Evolutionary conservation across 35 echinoderm and acorn worm genomes (phyloP).

Genomic region (Apostichopus parvimensis): DNA sequence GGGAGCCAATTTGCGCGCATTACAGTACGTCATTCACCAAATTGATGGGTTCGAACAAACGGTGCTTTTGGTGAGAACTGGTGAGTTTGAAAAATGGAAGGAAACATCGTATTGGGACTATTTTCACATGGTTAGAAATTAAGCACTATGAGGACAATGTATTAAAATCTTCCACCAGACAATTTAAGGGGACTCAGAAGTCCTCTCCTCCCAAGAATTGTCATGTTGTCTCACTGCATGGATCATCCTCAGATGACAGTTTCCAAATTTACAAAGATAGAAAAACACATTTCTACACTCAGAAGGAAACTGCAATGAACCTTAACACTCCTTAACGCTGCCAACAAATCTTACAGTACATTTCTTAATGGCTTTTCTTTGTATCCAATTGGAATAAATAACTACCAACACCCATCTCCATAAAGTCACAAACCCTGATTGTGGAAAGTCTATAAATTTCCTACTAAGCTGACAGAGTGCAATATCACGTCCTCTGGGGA

Average conservation of each 20-base stretch:
- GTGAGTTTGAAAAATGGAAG: too few relatives aligned
- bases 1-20: too few relatives aligned
- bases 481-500: neutral
- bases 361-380: neutral
- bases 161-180: too few relatives aligned
- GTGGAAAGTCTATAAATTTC: slow-evolving; percentile 2
- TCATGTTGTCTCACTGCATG: too few relatives aligned
- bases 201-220: too few relatives aligned
- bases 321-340: neutral
- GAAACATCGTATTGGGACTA: too few relatives aligned
- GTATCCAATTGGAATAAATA: neutral
- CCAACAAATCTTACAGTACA: neutral
- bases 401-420: neutral
- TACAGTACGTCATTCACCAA: too few relatives aligned
- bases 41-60: too few relatives aligned
- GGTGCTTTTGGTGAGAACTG: too few relatives aligned
- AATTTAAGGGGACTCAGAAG: too few relatives aligned
- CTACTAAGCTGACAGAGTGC: neutral
- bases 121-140: too few relatives aligned
- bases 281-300: neutral
- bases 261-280: neutral
- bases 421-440: neutral
- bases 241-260: neutral
- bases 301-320: neutral
- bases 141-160: too few relatives aligned